phyloP scores from a whole-genome alignment of 2,797 vertebrate species.

The Sebastes vulpes region DNA sequence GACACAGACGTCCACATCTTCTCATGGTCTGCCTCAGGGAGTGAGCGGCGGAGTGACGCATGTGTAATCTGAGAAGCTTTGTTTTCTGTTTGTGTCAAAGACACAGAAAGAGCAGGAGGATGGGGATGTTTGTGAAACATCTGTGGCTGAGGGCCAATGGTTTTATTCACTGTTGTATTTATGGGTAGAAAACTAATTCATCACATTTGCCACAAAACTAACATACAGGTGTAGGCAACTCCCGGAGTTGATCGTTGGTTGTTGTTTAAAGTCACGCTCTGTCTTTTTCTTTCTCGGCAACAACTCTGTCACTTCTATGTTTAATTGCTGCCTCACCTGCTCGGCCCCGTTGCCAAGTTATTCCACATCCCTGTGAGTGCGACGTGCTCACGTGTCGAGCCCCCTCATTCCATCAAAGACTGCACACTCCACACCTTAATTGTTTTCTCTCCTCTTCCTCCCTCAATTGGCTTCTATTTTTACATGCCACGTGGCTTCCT shows the following conservation, averaged over 20 bases:
- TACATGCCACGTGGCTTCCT: constrained; percentile 3
- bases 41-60: not conserved
- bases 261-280: not conserved
- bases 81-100: not conserved
- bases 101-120: not conserved
- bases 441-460: not conserved
- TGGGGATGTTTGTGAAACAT: not conserved
- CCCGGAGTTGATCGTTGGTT: not conserved
- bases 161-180: not conserved
- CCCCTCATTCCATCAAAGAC: not conserved
- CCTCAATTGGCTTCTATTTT: constrained; percentile 7
- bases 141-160: not conserved
- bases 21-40: not conserved
- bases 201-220: not conserved
- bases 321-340: not conserved
- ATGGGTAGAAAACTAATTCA: not conserved
- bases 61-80: constrained; percentile 41
- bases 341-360: not conserved
- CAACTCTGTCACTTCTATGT: not conserved
- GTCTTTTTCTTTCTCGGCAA: not conserved
- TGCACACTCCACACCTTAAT: not conserved
- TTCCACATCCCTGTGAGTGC: not conserved
- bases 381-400: not conserved
- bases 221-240: not conserved
- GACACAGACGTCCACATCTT: not conserved